Percentiles rank a stretch among this genome's conserved stretches.
Evolutionary conservation across 2,888 invertebrate genomes (phyloP).

Genomic region (Lypha dubia): DNA sequence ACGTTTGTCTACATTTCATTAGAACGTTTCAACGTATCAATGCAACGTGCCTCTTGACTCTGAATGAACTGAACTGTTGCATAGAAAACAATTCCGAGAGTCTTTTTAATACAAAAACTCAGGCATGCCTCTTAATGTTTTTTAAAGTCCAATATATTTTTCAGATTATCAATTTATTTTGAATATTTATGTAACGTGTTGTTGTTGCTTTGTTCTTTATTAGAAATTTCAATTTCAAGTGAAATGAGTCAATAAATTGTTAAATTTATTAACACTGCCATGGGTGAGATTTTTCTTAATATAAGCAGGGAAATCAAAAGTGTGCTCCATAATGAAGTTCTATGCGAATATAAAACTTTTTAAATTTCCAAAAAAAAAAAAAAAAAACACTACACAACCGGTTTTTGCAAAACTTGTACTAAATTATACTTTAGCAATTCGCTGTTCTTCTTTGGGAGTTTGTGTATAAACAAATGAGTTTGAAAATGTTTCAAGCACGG

Average conservation of each 20-base stretch:
- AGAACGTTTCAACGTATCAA: slow-evolving; percentile 19
- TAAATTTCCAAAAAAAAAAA: no score
- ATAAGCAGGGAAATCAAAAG: slow-evolving; percentile 4
- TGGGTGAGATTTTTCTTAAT: neutral
- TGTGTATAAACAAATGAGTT: no score
- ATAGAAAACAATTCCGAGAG: neutral
- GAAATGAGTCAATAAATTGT: slow-evolving; percentile 73
- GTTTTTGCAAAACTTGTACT: no score
- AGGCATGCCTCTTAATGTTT: slow-evolving; percentile 63
- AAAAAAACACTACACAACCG: no score
- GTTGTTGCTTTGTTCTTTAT: slow-evolving; percentile 26
- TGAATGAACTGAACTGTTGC: slow-evolving; percentile 53
- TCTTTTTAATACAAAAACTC: slow-evolving; percentile 43
- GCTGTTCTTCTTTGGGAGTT: no score
- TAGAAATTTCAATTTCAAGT: slow-evolving; percentile 38
- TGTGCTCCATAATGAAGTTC: neutral
- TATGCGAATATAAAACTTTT: no score
- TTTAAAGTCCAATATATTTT: slow-evolving; percentile 64
- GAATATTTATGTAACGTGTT: slow-evolving; percentile 40
- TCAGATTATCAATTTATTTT: slow-evolving; percentile 18
- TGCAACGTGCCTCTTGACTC: slow-evolving; percentile 60
- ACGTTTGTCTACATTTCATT: slow-evolving; percentile 22
- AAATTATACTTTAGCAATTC: no score
- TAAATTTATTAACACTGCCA: slow-evolving; percentile 71
- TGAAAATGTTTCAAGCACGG: no score